phyloP scores from a whole-genome alignment of 2,888 invertebrate species.

The Polia nebulosa region DNA sequence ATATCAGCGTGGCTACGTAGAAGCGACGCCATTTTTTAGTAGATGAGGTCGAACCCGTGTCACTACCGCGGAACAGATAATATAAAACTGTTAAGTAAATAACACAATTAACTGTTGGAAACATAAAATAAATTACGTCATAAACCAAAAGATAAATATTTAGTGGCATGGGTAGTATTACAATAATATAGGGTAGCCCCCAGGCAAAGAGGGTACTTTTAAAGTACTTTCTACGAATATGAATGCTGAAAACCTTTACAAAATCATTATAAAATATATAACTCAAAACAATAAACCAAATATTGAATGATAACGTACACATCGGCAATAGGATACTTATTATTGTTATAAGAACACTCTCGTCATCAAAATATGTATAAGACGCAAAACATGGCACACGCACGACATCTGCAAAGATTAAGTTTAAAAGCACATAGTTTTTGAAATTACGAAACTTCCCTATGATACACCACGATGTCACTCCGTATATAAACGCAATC shows the following conservation, averaged over 20 bases:
- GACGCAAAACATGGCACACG: neutral
- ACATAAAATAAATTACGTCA: neutral
- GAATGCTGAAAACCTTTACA: too few species aligned
- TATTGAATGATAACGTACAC: too few species aligned
- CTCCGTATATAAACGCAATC: neutral
- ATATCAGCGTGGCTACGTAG: slow-evolving; percentile 4
- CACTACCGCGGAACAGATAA: neutral
- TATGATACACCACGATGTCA: neutral
- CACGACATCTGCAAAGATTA: neutral
- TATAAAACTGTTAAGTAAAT: slow-evolving; percentile 1
- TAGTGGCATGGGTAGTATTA: too few species aligned
- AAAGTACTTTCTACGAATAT: too few species aligned
- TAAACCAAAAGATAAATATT: too few species aligned
- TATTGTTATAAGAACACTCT: too few species aligned
- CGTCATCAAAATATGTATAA: too few species aligned
- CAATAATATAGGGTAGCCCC: too few species aligned
- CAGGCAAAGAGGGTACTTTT: too few species aligned
- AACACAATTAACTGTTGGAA: neutral
- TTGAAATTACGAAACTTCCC: slow-evolving; percentile 9
- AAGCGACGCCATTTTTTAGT: too few species aligned
- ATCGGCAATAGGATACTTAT: too few species aligned
- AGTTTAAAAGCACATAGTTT: neutral
- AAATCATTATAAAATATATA: slow-evolving; percentile 8
- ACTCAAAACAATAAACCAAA: neutral
- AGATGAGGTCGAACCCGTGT: neutral